Percentiles rank a stretch among this genome's conserved stretches.
These are phyloP conservation scores for Micrasema longulum DNA, from an alignment of 1,140 invertebrate species.

Conservation along the genomic window DNA sequence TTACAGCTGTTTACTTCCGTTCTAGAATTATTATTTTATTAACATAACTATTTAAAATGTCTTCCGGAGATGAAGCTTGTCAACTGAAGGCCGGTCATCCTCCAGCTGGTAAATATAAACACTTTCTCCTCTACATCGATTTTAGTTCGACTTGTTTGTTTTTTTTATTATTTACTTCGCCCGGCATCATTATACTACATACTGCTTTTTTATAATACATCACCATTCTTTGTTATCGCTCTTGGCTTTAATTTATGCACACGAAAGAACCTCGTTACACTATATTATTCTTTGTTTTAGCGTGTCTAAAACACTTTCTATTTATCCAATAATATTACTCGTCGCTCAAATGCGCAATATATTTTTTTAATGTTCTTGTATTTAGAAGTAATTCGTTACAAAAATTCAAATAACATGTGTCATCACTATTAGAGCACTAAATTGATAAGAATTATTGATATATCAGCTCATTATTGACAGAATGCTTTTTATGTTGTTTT, in stretches of 20 bases:
- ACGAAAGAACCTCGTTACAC: background rate
- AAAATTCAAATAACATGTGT: too few relatives aligned
- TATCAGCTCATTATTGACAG: too few relatives aligned
- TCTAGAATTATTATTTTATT: background rate
- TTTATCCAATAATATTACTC: background rate
- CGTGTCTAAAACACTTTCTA: background rate
- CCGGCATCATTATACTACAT: background rate
- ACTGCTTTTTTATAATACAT: background rate
- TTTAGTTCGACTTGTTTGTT: background rate
- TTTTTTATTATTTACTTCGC: slow-evolving; percentile 5
- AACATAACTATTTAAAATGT: slow-evolving; percentile 58
- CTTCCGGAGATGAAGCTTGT: slow-evolving; percentile 70
- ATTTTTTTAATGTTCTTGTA: background rate
- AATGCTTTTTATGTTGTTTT: too few relatives aligned
- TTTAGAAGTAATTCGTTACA: background rate
- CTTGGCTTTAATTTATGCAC: background rate
- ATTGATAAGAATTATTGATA: too few relatives aligned
- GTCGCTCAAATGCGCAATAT: background rate
- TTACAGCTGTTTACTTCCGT: slow-evolving; percentile 1
- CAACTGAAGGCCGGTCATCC: slow-evolving; percentile 85
- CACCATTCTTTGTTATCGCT: background rate
- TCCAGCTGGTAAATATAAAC: slow-evolving; percentile 77
- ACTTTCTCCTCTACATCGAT: background rate
- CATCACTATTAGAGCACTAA: too few relatives aligned
- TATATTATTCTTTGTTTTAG: background rate